phyloP scores from a whole-genome alignment of 1,140 invertebrate genomes.

The Lerema accius region DNA sequence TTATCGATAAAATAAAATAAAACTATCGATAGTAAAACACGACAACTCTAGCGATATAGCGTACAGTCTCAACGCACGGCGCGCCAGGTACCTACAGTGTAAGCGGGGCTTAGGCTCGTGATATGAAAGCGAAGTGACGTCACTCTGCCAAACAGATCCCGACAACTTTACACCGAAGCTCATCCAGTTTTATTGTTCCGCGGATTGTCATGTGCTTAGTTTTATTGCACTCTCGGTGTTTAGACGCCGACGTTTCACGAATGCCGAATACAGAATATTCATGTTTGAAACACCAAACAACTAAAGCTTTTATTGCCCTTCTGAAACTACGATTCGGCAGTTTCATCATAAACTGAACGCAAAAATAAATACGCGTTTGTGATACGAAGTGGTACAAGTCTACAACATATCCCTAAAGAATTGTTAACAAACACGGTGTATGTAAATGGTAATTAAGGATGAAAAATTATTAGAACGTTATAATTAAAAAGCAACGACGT shows the following conservation, averaged over 20 bases:
- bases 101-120: conserved; percentile 68
- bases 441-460: conserved; percentile 77
- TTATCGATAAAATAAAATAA: background rate
- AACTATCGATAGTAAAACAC: conserved; percentile 37
- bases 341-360: conserved; percentile 25
- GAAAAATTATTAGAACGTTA: conserved; percentile 77
- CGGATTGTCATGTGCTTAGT: conserved; percentile 74
- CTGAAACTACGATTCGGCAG: conserved; percentile 45
- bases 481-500: conserved; percentile 77
- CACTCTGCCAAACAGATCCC: conserved; percentile 54
- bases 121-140: conserved; percentile 78
- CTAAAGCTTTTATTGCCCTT: conserved; percentile 57
- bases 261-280: conserved; percentile 73
- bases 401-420: conserved; percentile 36
- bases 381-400: no score
- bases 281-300: conserved; percentile 57
- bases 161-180: conserved; percentile 51
- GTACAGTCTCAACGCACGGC: conserved; percentile 31
- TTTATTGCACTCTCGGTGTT: conserved; percentile 74
- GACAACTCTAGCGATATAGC: conserved; percentile 40
- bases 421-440: conserved; percentile 53
- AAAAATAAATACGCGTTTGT: no score
- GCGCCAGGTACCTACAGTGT: conserved; percentile 38
- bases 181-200: conserved; percentile 68
- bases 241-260: conserved; percentile 57